Percentiles rank a stretch among this genome's conserved stretches.
Evolutionary conservation across 2,888 invertebrate species (phyloP).

Genomic region (Aquatica leii): DNA sequence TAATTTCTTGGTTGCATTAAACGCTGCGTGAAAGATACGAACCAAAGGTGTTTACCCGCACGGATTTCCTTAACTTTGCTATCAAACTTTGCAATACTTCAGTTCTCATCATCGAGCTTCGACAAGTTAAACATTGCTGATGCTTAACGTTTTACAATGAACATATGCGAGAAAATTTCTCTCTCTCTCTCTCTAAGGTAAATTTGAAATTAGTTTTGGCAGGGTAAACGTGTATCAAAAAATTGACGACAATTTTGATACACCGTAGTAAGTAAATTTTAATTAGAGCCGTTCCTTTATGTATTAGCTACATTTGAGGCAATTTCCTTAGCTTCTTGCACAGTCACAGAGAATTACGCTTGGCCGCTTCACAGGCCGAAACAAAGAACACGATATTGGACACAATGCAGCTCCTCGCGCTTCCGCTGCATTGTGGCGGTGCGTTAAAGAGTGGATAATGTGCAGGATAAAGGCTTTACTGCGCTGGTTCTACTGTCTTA

Average conservation of each 20-base stretch:
- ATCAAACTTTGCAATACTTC: conserved; percentile 57
- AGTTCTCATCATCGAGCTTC: conserved; percentile 49
- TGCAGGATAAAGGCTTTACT: conserved; percentile 52
- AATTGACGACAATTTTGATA: conserved; percentile 1
- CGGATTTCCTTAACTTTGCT: conserved; percentile 58
- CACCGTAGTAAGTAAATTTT: conserved; percentile 55
- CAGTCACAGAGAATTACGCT: conserved; percentile 52
- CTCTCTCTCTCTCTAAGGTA: background rate
- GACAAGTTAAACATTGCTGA: conserved; percentile 30
- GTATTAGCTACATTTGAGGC: conserved; percentile 58
- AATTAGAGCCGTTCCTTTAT: conserved; percentile 59
- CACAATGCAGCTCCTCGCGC: conserved; percentile 61
- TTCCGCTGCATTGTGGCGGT: conserved; percentile 62
- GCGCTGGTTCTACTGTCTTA: conserved; percentile 43
- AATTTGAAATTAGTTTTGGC: conserved; percentile 8
- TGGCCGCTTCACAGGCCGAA: conserved; percentile 56
- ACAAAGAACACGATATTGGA: conserved; percentile 57
- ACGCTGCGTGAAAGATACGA: conserved; percentile 59
- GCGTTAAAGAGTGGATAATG: conserved; percentile 62
- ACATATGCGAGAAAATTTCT: conserved; percentile 19
- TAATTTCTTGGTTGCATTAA: conserved; percentile 54
- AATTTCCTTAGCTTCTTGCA: conserved; percentile 58
- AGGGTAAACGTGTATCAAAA: background rate
- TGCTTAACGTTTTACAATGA: conserved; percentile 20
- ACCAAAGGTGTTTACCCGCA: conserved; percentile 58